phyloP scores from a whole-genome alignment of 2,797 vertebrate genomes.

The Acipenser transmontanus region DNA sequence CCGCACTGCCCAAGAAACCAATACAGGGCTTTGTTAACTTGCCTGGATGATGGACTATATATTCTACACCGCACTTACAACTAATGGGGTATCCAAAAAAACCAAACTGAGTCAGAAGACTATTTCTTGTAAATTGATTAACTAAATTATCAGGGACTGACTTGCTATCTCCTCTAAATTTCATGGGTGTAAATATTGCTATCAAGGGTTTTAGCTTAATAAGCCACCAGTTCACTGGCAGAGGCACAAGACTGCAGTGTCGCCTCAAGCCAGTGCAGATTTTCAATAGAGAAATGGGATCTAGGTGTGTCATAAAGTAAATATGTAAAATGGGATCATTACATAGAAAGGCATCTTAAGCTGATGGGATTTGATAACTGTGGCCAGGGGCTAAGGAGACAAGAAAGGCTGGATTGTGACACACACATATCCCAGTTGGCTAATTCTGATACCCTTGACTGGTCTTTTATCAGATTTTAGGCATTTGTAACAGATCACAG shows the following conservation, averaged over 20 bases:
- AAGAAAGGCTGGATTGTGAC: slow-evolving; percentile 51
- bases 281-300: slow-evolving; percentile 68
- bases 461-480: slow-evolving; percentile 65
- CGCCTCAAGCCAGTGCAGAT: neutral
- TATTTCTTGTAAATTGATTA: neutral
- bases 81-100: too few species aligned
- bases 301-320: slow-evolving; percentile 48
- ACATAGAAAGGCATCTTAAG: slow-evolving; percentile 38
- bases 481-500: slow-evolving; percentile 44
- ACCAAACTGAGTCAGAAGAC: too few species aligned
- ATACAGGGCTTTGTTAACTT: too few species aligned
- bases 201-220: neutral
- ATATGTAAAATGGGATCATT: slow-evolving; percentile 50
- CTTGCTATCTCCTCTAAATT: neutral
- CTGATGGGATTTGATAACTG: slow-evolving; percentile 59
- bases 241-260: neutral
- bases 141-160: neutral
- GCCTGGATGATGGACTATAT: too few species aligned
- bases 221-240: neutral
- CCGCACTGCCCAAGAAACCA: too few species aligned
- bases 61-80: too few species aligned
- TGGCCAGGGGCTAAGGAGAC: slow-evolving; percentile 30
- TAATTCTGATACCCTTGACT: slow-evolving; percentile 36
- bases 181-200: neutral
- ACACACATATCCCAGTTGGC: slow-evolving; percentile 53